phyloP scores from a whole-genome alignment of 1,140 invertebrate species.

The Zaprionus nigranus region DNA sequence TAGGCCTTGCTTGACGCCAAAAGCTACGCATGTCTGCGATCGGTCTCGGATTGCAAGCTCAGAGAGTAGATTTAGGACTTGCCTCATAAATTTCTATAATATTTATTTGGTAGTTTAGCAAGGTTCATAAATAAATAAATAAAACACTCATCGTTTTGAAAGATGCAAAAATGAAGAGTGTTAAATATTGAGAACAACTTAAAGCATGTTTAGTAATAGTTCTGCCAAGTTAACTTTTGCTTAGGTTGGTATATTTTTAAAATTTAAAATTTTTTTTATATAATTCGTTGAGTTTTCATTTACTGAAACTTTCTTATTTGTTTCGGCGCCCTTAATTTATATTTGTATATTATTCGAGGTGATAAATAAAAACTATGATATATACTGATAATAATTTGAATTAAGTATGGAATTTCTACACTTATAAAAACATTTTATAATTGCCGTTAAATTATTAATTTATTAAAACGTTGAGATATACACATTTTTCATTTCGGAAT shows the following conservation, averaged over 20 bases:
- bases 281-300: not conserved
- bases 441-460: too few relatives aligned
- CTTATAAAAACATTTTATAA: too few relatives aligned
- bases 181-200: not conserved
- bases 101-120: constrained; percentile 1
- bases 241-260: not conserved
- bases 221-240: not conserved
- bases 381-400: too few relatives aligned
- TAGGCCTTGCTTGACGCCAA: constrained; percentile 40
- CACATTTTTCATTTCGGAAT: too few relatives aligned
- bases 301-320: too few relatives aligned
- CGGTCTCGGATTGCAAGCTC: constrained; percentile 33
- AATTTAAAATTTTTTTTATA: not conserved
- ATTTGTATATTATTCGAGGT: too few relatives aligned
- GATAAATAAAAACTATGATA: too few relatives aligned
- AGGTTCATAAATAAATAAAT: constrained; percentile 1
- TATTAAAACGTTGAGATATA: too few relatives aligned
- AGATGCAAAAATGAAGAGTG: not conserved
- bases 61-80: not conserved
- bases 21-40: constrained; percentile 44
- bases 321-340: too few relatives aligned
- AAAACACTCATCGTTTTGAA: not conserved
- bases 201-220: not conserved
- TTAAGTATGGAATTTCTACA: too few relatives aligned
- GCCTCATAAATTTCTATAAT: constrained; percentile 20